Evolutionary conservation across 1,140 invertebrate species (phyloP), one percentile per base, ranked within the genome.

Genomic region (Pristionchus pacificus): DNA sequence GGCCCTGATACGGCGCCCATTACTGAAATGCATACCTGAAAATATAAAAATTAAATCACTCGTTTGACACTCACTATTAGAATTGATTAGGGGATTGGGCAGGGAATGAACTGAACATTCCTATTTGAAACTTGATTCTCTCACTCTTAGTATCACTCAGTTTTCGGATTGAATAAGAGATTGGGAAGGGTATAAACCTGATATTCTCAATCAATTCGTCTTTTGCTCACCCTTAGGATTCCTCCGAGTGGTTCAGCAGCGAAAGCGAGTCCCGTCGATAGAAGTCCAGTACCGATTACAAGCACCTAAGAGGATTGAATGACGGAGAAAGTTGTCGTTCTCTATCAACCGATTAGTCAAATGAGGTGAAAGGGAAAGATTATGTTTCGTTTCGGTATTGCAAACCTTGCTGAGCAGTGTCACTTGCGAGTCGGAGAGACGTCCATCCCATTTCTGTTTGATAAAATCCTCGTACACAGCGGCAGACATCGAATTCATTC

Each of bases 401-500:
- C n/a, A 25, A 28, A 74, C 74, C 60, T 76, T 76, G 55, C 65
- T 76, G 15, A 76, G 62, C 25, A 32, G 55, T 2, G 74, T 75
- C 10, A 68, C 74, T 62, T 63, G 67, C 1, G 55, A 30, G 61
- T 76, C 74, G 0, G 65, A 70, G 1, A 76, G 62, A 2, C 64
- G 31, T 30, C 68, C 68, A 32, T 76, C 74, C 30, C 63, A 62
- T 25, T 58, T 70, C 6, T 77, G 70, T 2, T 76, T 72, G 25
- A 76, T 32, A 32, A 76, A 76, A 57, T 76, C 74, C 59, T 76
- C 74, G 49, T 75, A 76, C 55, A 76, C 67, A 33, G 74, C 74
- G 1, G 74, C 74, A 6, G 74, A 72, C 66, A 74, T 76, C 25
- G 61, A 65, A 68, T 76, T 76, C 69, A 76, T 74, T 60, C 74